These are phyloP conservation scores for Miniopterus natalensis DNA, from an alignment of 2,113 vertebrate genomes.

Conservation along the genomic window DNA sequence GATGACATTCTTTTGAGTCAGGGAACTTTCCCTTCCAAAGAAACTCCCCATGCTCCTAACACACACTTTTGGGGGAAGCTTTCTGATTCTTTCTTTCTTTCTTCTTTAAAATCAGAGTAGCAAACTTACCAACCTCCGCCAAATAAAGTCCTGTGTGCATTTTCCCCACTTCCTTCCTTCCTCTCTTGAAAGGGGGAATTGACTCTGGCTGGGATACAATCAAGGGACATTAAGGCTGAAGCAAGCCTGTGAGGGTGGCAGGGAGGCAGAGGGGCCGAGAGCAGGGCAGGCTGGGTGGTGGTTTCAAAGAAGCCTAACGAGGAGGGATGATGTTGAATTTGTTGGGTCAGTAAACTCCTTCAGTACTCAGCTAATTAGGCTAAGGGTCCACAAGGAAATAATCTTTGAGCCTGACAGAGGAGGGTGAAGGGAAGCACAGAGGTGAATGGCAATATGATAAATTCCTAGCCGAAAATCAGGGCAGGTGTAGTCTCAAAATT, in stretches of 20 bases:
- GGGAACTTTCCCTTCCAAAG: conserved; percentile 56
- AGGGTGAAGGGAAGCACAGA: background rate
- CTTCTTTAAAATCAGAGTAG: background rate
- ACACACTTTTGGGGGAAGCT: background rate
- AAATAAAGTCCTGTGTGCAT: conserved; percentile 19
- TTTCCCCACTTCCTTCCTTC: background rate
- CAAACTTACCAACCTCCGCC: background rate
- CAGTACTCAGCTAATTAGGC: conserved; percentile 79
- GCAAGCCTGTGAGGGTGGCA: background rate
- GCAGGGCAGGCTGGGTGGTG: background rate
- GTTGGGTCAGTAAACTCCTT: conserved; percentile 77
- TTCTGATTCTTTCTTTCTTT: background rate
- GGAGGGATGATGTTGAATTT: conserved; percentile 62
- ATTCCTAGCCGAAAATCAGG: conserved; percentile 28
- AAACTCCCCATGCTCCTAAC: background rate
- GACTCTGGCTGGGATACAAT: conserved; percentile 4
- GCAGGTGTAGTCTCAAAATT: conserved; percentile 55
- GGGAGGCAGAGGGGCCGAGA: background rate
- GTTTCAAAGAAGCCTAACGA: conserved; percentile 26
- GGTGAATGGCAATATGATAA: background rate
- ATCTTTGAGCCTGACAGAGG: background rate
- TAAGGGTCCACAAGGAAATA: conserved; percentile 46
- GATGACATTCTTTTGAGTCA: background rate
- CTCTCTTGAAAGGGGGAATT: conserved; percentile 3
- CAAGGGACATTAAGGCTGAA: background rate